These are phyloP conservation scores for Manis pentadactyla DNA, from an alignment of 2,797 vertebrate genomes.

Conservation along the genomic window DNA sequence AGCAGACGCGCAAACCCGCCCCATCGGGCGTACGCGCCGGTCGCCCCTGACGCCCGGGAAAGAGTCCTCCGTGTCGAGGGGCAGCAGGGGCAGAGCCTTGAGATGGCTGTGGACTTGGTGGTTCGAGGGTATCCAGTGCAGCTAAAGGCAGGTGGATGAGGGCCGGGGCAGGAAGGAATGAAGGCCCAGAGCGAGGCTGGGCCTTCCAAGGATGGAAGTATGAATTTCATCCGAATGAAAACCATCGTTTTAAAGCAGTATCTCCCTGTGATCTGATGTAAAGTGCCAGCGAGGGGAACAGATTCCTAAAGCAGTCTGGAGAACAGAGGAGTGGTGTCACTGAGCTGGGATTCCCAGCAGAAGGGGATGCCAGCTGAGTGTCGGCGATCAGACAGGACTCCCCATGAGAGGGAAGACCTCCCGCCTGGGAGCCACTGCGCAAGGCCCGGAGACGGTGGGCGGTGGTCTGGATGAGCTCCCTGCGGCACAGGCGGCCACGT, in stretches of 20 bases:
- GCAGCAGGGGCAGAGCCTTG: background rate
- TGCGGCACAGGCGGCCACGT: accelerated
- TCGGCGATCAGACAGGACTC: background rate
- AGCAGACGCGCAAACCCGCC: background rate
- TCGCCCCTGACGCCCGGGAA: background rate
- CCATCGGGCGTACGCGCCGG: background rate
- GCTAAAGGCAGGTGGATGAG: background rate
- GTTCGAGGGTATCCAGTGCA: background rate
- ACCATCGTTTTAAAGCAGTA: background rate
- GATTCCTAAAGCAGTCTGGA: background rate
- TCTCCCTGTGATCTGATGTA: background rate
- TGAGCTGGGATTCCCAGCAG: background rate
- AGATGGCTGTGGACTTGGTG: background rate
- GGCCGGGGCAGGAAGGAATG: background rate
- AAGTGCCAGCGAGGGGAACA: background rate
- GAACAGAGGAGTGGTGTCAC: background rate
- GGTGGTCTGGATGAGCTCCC: background rate
- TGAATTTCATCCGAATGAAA: background rate
- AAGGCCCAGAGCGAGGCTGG: background rate
- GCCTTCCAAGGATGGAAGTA: background rate
- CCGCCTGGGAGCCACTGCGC: background rate
- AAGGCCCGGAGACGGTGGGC: background rate
- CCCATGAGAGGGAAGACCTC: background rate
- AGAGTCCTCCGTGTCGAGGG: background rate
- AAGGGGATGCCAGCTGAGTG: background rate